phyloP scores from a whole-genome alignment of 1,140 invertebrate species.

The Lordiphosa clarofinis region DNA sequence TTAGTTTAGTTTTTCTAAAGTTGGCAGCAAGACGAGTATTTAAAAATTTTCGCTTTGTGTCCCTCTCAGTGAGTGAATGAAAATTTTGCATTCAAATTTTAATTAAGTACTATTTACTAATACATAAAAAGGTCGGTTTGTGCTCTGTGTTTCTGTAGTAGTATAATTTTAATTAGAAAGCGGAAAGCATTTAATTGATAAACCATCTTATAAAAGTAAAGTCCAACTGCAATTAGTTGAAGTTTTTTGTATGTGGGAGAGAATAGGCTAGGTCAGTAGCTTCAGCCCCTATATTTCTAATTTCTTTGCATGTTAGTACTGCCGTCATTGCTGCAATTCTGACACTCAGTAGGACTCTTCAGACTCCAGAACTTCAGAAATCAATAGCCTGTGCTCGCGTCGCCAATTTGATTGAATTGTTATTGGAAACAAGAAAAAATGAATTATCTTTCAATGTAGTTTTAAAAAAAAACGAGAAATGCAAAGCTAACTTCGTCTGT shows the following conservation, averaged over 20 bases:
- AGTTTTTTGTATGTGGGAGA: background rate
- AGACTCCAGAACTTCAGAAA: too few species aligned
- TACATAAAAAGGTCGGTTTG: conserved; percentile 15
- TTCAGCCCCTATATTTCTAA: too few species aligned
- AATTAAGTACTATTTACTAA: conserved; percentile 37
- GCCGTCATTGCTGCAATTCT: too few species aligned
- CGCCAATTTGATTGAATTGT: too few species aligned
- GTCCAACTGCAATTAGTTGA: conserved; percentile 18
- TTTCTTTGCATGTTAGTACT: too few species aligned
- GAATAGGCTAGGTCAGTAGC: too few species aligned
- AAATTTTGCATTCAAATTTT: conserved; percentile 34
- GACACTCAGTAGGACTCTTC: too few species aligned
- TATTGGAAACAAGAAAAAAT: too few species aligned
- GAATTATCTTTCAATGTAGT: too few species aligned
- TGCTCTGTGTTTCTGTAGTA: conserved; percentile 3
- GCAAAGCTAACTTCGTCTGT: too few species aligned
- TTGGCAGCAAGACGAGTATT: conserved; percentile 44
- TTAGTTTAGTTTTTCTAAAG: conserved; percentile 27
- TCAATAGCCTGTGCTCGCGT: too few species aligned
- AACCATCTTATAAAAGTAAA: conserved; percentile 2
- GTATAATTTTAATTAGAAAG: conserved; percentile 41
- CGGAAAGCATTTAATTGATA: conserved; percentile 17
- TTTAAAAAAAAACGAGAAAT: too few species aligned
- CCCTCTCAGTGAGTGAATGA: conserved; percentile 13
- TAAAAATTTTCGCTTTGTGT: conserved; percentile 37